Base-by-base conservation (phyloP, 2,888 invertebrate species). In the Uloborus plumipes region DNA sequence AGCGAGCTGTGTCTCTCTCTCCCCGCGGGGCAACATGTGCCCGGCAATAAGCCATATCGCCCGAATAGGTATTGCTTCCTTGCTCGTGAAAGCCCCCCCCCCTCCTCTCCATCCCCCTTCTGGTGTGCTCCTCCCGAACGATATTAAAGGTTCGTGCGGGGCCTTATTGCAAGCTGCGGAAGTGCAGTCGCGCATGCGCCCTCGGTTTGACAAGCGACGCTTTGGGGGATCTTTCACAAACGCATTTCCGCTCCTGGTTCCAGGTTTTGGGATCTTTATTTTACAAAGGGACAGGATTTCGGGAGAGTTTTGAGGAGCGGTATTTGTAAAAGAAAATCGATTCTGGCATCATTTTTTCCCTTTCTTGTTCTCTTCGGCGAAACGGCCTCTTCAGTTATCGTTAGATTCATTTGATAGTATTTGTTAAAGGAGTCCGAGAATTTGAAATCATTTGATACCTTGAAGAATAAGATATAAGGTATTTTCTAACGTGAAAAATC, bases 1-100 rank as follows among this genome's bases (percentile, higher is more conserved):
- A 50, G 67, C 70, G 70, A 69, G 81, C 81, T 81, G 81, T 75
- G 66, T 66, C 53, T 39, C 53, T 39, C 53, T n/a, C 53, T 65
- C n/a, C 55, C 51, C 55, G 58, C 50, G 58, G 75, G 83, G 83
- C 83, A 84, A 84, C 83, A 79, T 71, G 84, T 78, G 84, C 84
- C 66, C 74, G 47, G 84, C 84, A 84, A 84, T 84, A 84, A 84
- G 84, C 84, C 79, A 74, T 78, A 79, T 84, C 84, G 84, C 84
- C 72, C 76, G 67, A 75, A 84, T 84, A 70, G 83, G 64, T 84
- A 84, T 84, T 84, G 83, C 83, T 78, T 70, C 72, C 74, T 79
- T 72, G 79, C 79, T 78, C 78, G 74, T 75, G 78, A 84, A 78
- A 76, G 71, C 75, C 75, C 74, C 76, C 31, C 31, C 50, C 26